Conservation (phyloP, 2,888 invertebrate species). For the Craniophora ligustri region DNA sequence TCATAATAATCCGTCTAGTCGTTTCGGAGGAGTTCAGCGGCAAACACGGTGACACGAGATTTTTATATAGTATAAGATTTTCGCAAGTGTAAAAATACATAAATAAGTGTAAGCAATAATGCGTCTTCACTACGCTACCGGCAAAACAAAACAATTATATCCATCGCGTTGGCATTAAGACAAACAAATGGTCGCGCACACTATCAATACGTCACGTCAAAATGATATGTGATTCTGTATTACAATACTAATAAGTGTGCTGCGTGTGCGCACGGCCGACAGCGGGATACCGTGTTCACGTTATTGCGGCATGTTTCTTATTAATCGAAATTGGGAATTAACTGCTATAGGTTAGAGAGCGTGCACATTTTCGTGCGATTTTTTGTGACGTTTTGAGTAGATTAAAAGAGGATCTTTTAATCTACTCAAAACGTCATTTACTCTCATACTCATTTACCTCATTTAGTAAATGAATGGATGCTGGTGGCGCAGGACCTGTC, state of each 20-base stretch:
- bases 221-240: conserved; percentile 67
- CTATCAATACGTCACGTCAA: conserved; percentile 55
- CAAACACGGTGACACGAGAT: too few relatives aligned
- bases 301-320: conserved; percentile 70
- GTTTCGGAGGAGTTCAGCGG: too few relatives aligned
- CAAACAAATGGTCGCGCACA: conserved; percentile 40
- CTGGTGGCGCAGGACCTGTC: too few relatives aligned
- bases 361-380: conserved; percentile 15
- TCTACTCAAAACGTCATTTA: too few relatives aligned
- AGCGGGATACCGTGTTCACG: conserved; percentile 69
- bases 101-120: neutral
- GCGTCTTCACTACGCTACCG: conserved; percentile 3
- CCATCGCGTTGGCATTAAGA: conserved; percentile 34
- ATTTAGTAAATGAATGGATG: too few relatives aligned
- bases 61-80: too few relatives aligned
- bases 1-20: too few relatives aligned
- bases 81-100: too few relatives aligned
- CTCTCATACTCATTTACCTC: too few relatives aligned
- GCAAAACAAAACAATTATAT: conserved; percentile 37
- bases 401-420: too few relatives aligned
- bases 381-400: too few relatives aligned
- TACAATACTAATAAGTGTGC: conserved; percentile 63
- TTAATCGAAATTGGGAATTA: conserved; percentile 70
- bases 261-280: conserved; percentile 53
- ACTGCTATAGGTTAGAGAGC: conserved; percentile 51